Percentiles rank a stretch among this genome's conserved stretches.
Conservation (phyloP, 2,113 vertebrate species). For the Mixornis gularis region DNA sequence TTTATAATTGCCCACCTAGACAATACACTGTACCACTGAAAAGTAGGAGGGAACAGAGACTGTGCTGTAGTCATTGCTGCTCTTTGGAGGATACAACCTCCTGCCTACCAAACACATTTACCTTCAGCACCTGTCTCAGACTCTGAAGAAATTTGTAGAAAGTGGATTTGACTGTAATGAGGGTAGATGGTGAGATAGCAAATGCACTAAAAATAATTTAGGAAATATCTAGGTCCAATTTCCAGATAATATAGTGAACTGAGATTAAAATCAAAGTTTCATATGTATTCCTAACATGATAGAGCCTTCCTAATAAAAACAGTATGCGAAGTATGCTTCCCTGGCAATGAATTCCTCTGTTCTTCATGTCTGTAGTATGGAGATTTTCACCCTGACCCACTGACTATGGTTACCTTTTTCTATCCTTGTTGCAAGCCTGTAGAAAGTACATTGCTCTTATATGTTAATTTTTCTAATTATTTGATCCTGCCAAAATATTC, state of each 20-base stretch:
- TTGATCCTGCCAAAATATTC: background rate
- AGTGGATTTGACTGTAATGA: background rate
- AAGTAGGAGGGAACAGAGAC: background rate
- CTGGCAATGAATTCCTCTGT: background rate
- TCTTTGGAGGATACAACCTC: background rate
- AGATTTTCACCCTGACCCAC: background rate
- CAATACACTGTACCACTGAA: background rate
- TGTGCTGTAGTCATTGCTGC: background rate
- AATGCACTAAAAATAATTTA: background rate
- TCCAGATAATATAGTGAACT: background rate
- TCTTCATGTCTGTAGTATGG: background rate
- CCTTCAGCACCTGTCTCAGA: background rate
- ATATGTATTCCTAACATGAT: background rate
- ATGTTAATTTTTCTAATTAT: background rate
- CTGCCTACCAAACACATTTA: rapidly evolving
- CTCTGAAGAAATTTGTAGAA: background rate
- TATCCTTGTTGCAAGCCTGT: background rate
- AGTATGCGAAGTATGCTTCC: rapidly evolving
- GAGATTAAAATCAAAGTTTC: background rate
- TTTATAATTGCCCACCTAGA: background rate
- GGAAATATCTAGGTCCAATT: background rate
- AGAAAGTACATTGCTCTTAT: background rate
- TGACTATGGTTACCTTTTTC: background rate
- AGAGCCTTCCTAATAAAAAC: background rate
- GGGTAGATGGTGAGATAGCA: background rate